Conservation (phyloP, 1,140 invertebrate species). For the Drosophila sulfurigaster region DNA sequence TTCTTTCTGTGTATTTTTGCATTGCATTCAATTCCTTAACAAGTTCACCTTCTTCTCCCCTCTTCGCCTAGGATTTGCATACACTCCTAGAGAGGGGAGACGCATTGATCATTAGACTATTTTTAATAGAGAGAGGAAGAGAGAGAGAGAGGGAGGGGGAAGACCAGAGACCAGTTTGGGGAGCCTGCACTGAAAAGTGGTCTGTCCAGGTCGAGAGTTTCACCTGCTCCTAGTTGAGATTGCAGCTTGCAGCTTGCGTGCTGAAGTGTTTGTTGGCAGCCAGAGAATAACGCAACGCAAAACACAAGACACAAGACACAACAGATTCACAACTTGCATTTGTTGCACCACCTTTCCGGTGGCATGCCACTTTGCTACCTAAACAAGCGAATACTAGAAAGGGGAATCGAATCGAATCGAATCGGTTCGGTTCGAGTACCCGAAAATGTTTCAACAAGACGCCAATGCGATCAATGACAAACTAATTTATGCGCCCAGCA, state of each 20-base stretch:
- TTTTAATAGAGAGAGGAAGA: constrained; percentile 74
- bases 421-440: neutral
- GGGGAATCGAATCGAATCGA: neutral
- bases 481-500: constrained; percentile 74
- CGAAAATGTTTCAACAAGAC: constrained; percentile 45
- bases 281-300: too few species aligned
- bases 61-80: constrained; percentile 46
- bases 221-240: constrained; percentile 75
- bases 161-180: constrained; percentile 53
- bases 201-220: constrained; percentile 77
- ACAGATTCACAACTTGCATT: constrained; percentile 50
- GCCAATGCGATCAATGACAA: constrained; percentile 64
- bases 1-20: neutral
- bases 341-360: constrained; percentile 52
- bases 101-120: constrained; percentile 78
- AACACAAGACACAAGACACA: constrained; percentile 10
- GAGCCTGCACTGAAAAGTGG: constrained; percentile 63
- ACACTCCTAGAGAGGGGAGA: constrained; percentile 14
- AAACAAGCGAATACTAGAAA: constrained; percentile 37
- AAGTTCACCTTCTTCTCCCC: neutral
- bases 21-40: constrained; percentile 36
- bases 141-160: neutral
- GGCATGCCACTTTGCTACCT: constrained; percentile 52
- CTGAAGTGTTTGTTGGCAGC: constrained; percentile 69
- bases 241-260: constrained; percentile 66